Conservation (phyloP, 1,140 invertebrate genomes). For the Antheraea pernyi region DNA sequence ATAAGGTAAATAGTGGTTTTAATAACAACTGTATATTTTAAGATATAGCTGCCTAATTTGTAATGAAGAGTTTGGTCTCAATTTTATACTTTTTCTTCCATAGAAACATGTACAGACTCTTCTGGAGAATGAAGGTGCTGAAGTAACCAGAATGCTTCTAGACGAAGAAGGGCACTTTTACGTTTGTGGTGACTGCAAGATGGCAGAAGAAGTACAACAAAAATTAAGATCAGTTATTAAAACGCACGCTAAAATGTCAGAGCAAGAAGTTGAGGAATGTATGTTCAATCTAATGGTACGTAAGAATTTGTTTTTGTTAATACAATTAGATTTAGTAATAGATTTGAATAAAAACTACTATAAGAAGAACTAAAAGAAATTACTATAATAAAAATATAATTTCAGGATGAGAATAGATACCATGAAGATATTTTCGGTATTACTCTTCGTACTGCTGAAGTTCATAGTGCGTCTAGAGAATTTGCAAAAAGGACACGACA, state of each 20-base stretch:
- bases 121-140: conserved; percentile 86
- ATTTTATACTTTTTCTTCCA: conserved; percentile 32
- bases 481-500: conserved; percentile 79
- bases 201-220: conserved; percentile 98
- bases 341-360: too few species aligned
- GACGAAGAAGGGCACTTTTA: conserved; percentile 94
- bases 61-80: background rate
- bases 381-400: conserved; percentile 3
- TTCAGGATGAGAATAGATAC: conserved; percentile 95
- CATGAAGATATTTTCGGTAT: conserved; percentile 99
- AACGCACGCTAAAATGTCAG: conserved; percentile 86
- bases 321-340: background rate
- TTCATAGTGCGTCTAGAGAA: conserved; percentile 90
- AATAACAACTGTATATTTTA: too few species aligned
- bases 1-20: conserved; percentile 83
- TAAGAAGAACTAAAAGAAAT: too few species aligned
- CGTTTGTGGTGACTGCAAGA: conserved; percentile 98
- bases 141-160: conserved; percentile 89
- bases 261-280: conserved; percentile 90
- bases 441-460: conserved; percentile 92
- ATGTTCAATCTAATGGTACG: conserved; percentile 91
- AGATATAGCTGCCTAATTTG: too few species aligned
- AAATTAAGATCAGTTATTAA: conserved; percentile 93
- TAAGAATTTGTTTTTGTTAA: background rate
- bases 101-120: conserved; percentile 97